Evolutionary conservation across 2,888 invertebrate genomes (phyloP).

Genomic region (Xestobium rufovillosum): DNA sequence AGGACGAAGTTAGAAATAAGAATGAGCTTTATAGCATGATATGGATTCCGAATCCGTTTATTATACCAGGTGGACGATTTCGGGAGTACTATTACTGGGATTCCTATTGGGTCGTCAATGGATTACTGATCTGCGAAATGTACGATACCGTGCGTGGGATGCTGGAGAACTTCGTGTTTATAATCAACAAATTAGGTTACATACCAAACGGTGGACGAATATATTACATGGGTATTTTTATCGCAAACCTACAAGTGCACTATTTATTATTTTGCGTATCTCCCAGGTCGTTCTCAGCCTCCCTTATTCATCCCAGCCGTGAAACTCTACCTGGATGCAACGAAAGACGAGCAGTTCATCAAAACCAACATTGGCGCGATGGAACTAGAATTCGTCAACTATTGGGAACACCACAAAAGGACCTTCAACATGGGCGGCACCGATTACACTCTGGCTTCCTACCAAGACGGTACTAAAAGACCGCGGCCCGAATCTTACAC

Average conservation of each 20-base stretch:
- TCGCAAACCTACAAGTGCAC: too few relatives aligned
- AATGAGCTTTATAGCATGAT: slow-evolving; percentile 77
- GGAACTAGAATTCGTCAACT: slow-evolving; percentile 76
- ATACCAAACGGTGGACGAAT: slow-evolving; percentile 89
- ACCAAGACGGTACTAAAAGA: slow-evolving; percentile 65
- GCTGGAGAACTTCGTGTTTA: slow-evolving; percentile 75
- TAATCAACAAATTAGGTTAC: slow-evolving; percentile 70
- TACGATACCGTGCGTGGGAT: slow-evolving; percentile 68
- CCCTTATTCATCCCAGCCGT: slow-evolving; percentile 79
- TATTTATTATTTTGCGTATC: too few relatives aligned
- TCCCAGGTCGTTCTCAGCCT: slow-evolving; percentile 75
- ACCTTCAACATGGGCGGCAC: slow-evolving; percentile 55
- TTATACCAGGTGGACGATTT: slow-evolving; percentile 87
- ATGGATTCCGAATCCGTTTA: slow-evolving; percentile 75
- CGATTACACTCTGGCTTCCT: slow-evolving; percentile 60
- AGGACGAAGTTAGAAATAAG: slow-evolving; percentile 58
- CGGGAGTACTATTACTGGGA: slow-evolving; percentile 93
- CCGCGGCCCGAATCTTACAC: slow-evolving; percentile 90
- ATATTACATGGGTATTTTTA: slow-evolving; percentile 69
- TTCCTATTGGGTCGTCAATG: too few relatives aligned
- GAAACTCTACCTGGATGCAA: slow-evolving; percentile 65
- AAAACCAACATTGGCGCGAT: slow-evolving; percentile 54
- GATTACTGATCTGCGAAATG: slow-evolving; percentile 82
- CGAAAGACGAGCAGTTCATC: slow-evolving; percentile 62
- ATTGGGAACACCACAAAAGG: slow-evolving; percentile 67